A percentile compares a stretch with the other conserved stretches of the same genome.
phyloP scores from a whole-genome alignment of 2,888 invertebrate genomes.

The Eumacrocentrus americanus region DNA sequence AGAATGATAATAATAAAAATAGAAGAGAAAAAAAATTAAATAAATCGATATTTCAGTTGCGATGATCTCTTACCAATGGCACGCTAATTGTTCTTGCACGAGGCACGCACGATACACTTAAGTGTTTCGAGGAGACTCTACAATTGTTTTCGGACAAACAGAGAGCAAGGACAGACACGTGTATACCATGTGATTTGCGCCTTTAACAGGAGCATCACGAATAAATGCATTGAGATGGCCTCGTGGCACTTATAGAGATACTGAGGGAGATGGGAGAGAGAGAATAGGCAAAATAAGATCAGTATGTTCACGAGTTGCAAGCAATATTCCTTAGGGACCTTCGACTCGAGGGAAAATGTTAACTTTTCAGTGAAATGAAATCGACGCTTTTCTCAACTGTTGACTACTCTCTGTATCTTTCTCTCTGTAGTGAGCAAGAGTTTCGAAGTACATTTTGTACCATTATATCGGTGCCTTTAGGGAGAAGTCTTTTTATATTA shows the following conservation, averaged over 20 bases:
- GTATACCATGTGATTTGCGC: slow-evolving; percentile 12
- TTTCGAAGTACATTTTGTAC: too few relatives aligned
- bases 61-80: slow-evolving; percentile 20
- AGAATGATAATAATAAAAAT: not conserved
- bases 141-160: slow-evolving; percentile 29
- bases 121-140: slow-evolving; percentile 11
- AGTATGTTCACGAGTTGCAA: not conserved
- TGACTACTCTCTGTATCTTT: not conserved
- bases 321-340: not conserved
- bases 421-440: too few relatives aligned
- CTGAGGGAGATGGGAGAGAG: not conserved
- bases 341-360: not conserved
- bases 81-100: slow-evolving; percentile 27
- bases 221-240: not conserved
- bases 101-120: slow-evolving; percentile 15
- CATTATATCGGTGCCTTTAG: too few relatives aligned
- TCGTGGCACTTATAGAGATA: not conserved
- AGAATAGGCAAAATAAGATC: not conserved
- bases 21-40: not conserved
- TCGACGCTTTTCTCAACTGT: not conserved
- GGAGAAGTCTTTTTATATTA: too few relatives aligned
- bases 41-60: not conserved
- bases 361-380: slow-evolving; percentile 3
- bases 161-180: slow-evolving; percentile 20
- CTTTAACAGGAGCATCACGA: slow-evolving; percentile 6